These are phyloP conservation scores for Beroe ovata DNA, from an alignment of 37 sponge, comb jelly and placozoan genomes.

Conservation along the genomic window DNA sequence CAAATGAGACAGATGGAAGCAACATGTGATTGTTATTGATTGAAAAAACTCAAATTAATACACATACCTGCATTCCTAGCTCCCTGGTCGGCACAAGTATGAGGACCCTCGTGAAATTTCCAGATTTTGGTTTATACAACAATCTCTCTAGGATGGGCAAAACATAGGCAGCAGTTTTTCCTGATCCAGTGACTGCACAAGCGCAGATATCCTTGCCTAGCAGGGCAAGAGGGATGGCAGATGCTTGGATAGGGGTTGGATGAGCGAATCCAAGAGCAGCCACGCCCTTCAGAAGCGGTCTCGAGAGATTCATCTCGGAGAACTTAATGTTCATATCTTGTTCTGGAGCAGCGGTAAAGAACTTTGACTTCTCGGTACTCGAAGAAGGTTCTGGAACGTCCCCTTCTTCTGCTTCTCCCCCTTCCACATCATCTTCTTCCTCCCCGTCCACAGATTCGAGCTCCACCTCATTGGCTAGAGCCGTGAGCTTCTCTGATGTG, in stretches of 20 bases:
- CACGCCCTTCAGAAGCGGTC: slow-evolving; percentile 91
- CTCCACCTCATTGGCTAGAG: slow-evolving; percentile 54
- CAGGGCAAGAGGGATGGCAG: slow-evolving; percentile 92
- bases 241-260: slow-evolving; percentile 94
- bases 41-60: neutral
- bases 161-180: slow-evolving; percentile 98
- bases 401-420: slow-evolving; percentile 27
- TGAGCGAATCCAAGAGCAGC: slow-evolving; percentile 79
- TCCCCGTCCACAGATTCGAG: slow-evolving; percentile 50
- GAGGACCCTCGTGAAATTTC: slow-evolving; percentile 75
- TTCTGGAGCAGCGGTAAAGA: slow-evolving; percentile 76
- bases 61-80: slow-evolving; percentile 88
- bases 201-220: slow-evolving; percentile 99
- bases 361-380: slow-evolving; percentile 70
- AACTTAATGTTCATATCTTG: slow-evolving; percentile 72
- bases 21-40: too few relatives aligned
- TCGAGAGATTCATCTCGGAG: slow-evolving; percentile 94
- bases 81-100: slow-evolving; percentile 95
- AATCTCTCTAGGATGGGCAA: slow-evolving; percentile 94
- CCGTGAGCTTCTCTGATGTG: neutral
- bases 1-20: too few relatives aligned
- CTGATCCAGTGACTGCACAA: slow-evolving; percentile 98
- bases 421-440: slow-evolving; percentile 31
- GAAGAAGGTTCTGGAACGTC: slow-evolving; percentile 23
- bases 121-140: slow-evolving; percentile 78